Base-by-base conservation (phyloP, 2,888 invertebrate genomes). In the Polyploca ridens region DNA sequence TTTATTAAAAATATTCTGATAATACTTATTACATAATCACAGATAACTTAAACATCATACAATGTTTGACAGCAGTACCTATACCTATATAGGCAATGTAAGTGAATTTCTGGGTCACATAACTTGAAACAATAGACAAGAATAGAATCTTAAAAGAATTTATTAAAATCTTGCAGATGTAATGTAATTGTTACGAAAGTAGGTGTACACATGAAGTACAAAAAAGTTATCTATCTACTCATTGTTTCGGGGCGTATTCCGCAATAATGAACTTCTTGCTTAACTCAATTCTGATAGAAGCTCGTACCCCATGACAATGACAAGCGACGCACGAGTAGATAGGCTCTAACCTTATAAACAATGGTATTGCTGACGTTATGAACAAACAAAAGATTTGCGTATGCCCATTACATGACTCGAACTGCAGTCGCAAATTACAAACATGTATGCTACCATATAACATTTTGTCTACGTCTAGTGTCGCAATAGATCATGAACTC, bases 341-440 rank as follows among this genome's bases (percentile, higher is more conserved):
- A 67, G 73, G 78, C 75, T 78, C 74, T 79, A 83, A 80, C 75
- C 73, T 69, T 69, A 71, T 71, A 74, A 76, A 84, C 81, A 77
- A 81, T 77, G 69, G 71, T 62, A 66, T 60, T 66, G 63, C 69
- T 68, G 58, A 41, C 63, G 41, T 63, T 64, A 64, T 62, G 61
- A 73, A 54, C 54, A 54, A 54, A 75, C 69, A 75, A 71, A 66
- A 73, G 66, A 67, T 69, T 68, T 68, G 60, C 64, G 59, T 71
- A 62, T 69, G 68, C 66, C 73, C 72, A 67, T 63, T 66, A 69
- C 67, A 67, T 62, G 13, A 58, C 58, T 66, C 35, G 62, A 41
- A 57, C 35, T 35, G 38, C 46, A 54, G 16, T 54, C 49, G 49
- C 16, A 54, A 19, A 54, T 54, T 10, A 7, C 54, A 54, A 54